A percentile compares a stretch with the other conserved stretches of the same genome.
These are phyloP conservation scores for Falco rusticolus DNA, from an alignment of 2,797 vertebrate genomes.

Conservation along the genomic window DNA sequence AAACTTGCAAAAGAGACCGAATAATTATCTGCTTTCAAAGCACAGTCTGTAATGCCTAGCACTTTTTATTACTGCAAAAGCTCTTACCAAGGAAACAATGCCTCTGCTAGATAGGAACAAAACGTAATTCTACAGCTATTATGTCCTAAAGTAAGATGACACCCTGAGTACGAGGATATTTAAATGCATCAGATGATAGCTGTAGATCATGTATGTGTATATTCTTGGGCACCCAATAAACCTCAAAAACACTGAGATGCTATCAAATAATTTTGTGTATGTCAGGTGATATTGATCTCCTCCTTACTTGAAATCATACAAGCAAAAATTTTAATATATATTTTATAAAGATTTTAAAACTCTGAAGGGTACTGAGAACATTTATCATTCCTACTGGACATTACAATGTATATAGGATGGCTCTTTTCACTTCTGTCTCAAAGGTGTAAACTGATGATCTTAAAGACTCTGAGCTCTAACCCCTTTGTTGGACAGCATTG, in stretches of 20 bases:
- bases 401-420: neutral
- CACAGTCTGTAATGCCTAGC: neutral
- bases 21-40: slow-evolving; percentile 3
- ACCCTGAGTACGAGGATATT: slow-evolving; percentile 38
- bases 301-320: neutral
- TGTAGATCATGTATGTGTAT: neutral
- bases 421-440: neutral
- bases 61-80: slow-evolving; percentile 28
- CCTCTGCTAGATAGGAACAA: neutral
- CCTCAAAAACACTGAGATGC: neutral
- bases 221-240: slow-evolving; percentile 3
- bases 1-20: neutral
- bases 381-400: neutral
- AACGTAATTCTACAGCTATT: neutral
- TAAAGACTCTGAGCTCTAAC: neutral
- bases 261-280: slow-evolving; percentile 8
- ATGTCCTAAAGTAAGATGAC: neutral
- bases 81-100: neutral
- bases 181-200: neutral
- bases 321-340: neutral
- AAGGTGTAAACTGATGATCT: neutral
- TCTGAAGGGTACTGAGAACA: neutral
- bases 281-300: neutral
- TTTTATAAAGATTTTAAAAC: neutral
- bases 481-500: neutral